These are phyloP conservation scores for Lindbergichthys nudifrons DNA, from an alignment of 2,797 vertebrate species.

Conservation along the genomic window DNA sequence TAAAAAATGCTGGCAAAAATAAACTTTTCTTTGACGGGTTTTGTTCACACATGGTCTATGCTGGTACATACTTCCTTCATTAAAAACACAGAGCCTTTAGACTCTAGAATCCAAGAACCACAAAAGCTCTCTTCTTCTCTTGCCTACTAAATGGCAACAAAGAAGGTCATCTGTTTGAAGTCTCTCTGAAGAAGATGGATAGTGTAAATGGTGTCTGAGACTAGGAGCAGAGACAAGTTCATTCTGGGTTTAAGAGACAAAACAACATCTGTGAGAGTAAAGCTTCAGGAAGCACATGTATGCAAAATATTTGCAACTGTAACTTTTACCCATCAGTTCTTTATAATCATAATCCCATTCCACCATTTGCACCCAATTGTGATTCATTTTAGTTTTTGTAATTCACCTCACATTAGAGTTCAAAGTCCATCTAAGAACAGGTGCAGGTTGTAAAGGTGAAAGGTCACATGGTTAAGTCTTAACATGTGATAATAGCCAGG, in stretches of 20 bases:
- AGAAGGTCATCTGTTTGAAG: conserved; percentile 19
- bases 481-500: conserved; percentile 25
- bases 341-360: background rate
- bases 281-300: background rate
- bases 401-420: background rate
- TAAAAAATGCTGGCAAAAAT: background rate
- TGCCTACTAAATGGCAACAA: background rate
- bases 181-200: conserved; percentile 22
- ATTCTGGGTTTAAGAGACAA: conserved; percentile 20
- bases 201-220: conserved; percentile 38
- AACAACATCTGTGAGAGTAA: conserved; percentile 12
- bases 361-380: background rate
- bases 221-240: conserved; percentile 16
- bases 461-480: conserved; percentile 30
- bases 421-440: conserved; percentile 16
- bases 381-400: background rate
- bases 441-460: conserved; percentile 34
- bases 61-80: background rate
- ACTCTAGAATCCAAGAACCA: no score
- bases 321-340: background rate
- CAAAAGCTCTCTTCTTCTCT: background rate
- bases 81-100: background rate
- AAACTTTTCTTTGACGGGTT: background rate
- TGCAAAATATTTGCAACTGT: background rate
- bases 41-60: background rate